Percentiles rank a stretch among this genome's conserved stretches.
Conservation (phyloP, 2,888 invertebrate genomes). For the Zhuqinia jingwanae region DNA sequence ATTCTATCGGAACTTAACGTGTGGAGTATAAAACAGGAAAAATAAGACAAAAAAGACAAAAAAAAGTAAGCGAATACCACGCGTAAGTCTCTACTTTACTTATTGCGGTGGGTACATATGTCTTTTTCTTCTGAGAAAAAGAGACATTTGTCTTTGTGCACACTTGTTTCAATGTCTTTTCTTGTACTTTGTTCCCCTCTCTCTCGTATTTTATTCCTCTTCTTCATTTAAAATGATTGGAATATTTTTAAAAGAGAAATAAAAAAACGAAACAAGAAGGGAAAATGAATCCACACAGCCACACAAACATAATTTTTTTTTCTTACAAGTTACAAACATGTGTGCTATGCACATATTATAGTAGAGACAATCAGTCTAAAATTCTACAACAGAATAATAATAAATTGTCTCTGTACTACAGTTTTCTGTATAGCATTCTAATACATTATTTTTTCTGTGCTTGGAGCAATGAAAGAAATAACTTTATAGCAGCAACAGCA, state of each 20-base stretch:
- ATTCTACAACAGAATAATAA: no score
- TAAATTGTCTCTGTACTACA: no score
- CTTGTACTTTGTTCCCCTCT: slow-evolving; percentile 14
- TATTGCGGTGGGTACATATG: slow-evolving; percentile 40
- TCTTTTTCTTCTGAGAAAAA: neutral
- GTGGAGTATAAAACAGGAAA: slow-evolving; percentile 15
- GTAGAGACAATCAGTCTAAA: no score
- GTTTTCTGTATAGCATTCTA: no score
- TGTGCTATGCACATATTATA: no score
- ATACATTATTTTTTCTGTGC: neutral
- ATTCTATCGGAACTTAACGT: slow-evolving; percentile 60
- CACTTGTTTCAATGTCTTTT: slow-evolving; percentile 52
- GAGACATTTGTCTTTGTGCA: slow-evolving; percentile 30
- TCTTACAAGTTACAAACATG: neutral
- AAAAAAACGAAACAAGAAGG: neutral
- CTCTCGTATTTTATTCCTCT: no score
- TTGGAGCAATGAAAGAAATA: neutral
- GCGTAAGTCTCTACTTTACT: no score
- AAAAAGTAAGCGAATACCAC: neutral
- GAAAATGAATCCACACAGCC: neutral
- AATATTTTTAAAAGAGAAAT: slow-evolving; percentile 8
- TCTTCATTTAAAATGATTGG: slow-evolving; percentile 44
- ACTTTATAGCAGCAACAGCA: neutral
- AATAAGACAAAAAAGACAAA: neutral
- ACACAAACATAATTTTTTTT: neutral